These are phyloP conservation scores for Triplophysa rosa DNA, from an alignment of 2,113 vertebrate genomes.

Conservation along the genomic window DNA sequence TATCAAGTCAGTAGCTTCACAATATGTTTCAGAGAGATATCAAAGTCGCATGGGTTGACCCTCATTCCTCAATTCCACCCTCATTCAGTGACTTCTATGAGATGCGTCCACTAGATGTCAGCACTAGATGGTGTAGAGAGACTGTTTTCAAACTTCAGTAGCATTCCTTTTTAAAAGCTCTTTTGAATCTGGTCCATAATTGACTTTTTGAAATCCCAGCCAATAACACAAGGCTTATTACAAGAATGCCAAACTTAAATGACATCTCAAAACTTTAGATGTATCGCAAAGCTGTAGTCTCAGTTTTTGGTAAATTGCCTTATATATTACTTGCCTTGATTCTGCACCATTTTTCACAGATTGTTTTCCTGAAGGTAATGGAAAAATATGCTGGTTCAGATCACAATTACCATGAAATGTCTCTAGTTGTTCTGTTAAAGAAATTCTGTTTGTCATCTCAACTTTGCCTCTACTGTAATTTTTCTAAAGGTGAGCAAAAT, in stretches of 20 bases:
- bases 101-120: conserved; percentile 74
- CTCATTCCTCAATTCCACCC: conserved; percentile 47
- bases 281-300: neutral
- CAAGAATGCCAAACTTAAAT: neutral
- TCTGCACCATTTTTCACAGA: no score
- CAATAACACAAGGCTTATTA: neutral
- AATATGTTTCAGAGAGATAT: neutral
- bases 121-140: conserved; percentile 52
- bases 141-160: neutral
- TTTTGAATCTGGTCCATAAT: conserved; percentile 32
- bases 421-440: neutral
- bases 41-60: neutral
- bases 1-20: neutral
- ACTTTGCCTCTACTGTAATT: neutral
- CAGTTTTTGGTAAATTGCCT: neutral
- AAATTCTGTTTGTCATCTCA: neutral
- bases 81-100: neutral
- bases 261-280: neutral
- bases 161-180: conserved; percentile 37
- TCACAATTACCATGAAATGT: neutral
- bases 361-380: no score
- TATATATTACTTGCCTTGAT: neutral
- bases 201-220: neutral
- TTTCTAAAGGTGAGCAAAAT: conserved; percentile 90
- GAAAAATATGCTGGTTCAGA: neutral